phyloP scores from a whole-genome alignment of 2,888 invertebrate genomes.

The Smittia aterrima region DNA sequence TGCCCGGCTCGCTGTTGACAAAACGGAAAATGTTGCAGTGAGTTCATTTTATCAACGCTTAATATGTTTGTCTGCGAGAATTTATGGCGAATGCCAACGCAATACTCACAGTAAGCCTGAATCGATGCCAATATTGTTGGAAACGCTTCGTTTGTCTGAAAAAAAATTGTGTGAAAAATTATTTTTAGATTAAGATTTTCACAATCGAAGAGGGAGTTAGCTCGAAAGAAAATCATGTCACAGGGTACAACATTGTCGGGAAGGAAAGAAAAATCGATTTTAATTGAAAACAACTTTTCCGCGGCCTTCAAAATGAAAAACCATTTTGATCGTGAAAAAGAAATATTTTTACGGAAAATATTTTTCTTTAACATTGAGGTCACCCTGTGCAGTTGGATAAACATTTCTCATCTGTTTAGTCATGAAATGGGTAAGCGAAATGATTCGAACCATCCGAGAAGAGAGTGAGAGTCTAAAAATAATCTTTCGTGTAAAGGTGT shows the following conservation, averaged over 20 bases:
- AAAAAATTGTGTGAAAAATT: slow-evolving; percentile 22
- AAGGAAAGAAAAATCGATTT: too few species aligned
- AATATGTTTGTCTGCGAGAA: not conserved
- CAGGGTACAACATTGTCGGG: too few species aligned
- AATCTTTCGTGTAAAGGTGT: not conserved
- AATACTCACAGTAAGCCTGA: slow-evolving; percentile 44
- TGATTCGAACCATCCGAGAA: not conserved
- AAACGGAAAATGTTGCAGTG: not conserved
- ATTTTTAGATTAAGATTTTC: slow-evolving; percentile 15
- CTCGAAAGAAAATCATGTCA: not conserved
- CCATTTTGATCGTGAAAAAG: too few species aligned
- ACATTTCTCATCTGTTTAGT: not conserved
- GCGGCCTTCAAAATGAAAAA: too few species aligned
- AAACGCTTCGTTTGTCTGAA: slow-evolving; percentile 43
- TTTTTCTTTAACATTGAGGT: too few species aligned
- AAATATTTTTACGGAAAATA: too few species aligned
- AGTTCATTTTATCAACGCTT: not conserved
- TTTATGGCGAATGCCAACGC: slow-evolving; percentile 4
- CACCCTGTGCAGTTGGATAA: not conserved
- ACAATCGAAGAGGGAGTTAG: not conserved
- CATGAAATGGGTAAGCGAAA: not conserved
- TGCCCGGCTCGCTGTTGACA: slow-evolving; percentile 46
- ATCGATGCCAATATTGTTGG: slow-evolving; percentile 44
- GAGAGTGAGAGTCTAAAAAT: slow-evolving; percentile 23
- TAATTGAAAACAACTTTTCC: too few species aligned